Evolutionary conservation across 1,140 invertebrate genomes (phyloP).

Genomic region (Sweltsa coloradensis): DNA sequence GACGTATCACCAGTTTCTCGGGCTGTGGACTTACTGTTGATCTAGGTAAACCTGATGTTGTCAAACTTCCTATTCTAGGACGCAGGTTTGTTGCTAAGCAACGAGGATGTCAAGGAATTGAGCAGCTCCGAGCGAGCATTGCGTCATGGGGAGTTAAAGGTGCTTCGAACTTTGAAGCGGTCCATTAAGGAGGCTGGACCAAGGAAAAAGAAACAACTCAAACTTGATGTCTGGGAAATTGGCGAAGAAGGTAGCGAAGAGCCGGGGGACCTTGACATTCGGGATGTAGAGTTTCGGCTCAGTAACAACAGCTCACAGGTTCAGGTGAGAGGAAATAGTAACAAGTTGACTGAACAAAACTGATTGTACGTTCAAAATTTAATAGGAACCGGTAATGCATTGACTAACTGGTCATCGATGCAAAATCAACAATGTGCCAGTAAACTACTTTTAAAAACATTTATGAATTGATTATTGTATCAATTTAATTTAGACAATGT

Average conservation of each 20-base stretch:
- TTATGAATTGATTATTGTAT: no score
- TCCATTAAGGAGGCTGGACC: conserved; percentile 48
- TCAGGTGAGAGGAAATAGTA: conserved; percentile 24
- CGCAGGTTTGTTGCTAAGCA: conserved; percentile 50
- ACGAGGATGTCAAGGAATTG: conserved; percentile 38
- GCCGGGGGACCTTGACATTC: conserved; percentile 59
- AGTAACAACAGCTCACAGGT: conserved; percentile 57
- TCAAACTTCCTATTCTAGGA: conserved; percentile 35
- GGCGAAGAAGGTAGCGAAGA: conserved; percentile 42
- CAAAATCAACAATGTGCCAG: no score
- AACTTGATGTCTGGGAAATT: conserved; percentile 37
- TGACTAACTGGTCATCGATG: no score
- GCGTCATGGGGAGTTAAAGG: conserved; percentile 76
- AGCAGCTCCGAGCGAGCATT: conserved; percentile 64
- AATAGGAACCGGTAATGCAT: not conserved
- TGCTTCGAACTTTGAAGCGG: conserved; percentile 66
- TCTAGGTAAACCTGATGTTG: no score
- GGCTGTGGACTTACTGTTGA: no score
- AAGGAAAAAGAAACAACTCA: conserved; percentile 62
- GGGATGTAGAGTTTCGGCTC: conserved; percentile 84
- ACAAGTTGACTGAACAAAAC: not conserved
- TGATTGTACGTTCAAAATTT: not conserved
- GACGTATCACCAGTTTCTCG: no score
- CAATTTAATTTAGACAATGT: no score
- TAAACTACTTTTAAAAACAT: no score